Evolutionary conservation across 2,113 vertebrate species (phyloP).

Genomic region (Perccottus glenii): DNA sequence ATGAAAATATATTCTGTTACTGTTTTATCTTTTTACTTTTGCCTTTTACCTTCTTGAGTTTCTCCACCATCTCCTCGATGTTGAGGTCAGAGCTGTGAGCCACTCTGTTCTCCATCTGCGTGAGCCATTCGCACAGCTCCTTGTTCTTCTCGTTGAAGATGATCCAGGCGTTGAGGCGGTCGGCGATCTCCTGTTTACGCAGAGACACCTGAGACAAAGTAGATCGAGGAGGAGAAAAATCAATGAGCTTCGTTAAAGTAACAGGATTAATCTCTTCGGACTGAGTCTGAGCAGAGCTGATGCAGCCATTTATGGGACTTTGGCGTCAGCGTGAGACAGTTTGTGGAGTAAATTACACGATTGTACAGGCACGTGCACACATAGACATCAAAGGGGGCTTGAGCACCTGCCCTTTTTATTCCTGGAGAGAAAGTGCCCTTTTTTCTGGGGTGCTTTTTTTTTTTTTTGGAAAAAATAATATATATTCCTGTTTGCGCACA

Average conservation of each 20-base stretch:
- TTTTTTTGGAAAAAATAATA: too few relatives aligned
- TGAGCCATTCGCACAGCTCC: conserved; percentile 90
- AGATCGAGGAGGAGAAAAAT: neutral
- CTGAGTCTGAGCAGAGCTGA: neutral
- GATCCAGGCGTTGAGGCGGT: conserved; percentile 88
- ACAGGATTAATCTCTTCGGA: neutral
- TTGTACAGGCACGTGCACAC: too few relatives aligned
- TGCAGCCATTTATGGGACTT: neutral
- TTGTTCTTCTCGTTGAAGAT: conserved; percentile 92
- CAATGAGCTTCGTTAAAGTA: neutral
- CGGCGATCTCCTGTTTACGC: conserved; percentile 88
- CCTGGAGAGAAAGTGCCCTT: too few relatives aligned
- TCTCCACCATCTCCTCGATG: conserved; percentile 96
- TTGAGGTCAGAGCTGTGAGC: conserved; percentile 86
- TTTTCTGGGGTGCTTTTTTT: too few relatives aligned
- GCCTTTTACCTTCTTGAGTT: conserved; percentile 89
- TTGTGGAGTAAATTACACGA: too few relatives aligned
- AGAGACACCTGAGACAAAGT: conserved; percentile 82
- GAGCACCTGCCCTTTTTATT: too few relatives aligned
- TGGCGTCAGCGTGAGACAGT: too few relatives aligned
- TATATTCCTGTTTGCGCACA: too few relatives aligned
- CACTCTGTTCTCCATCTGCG: conserved; percentile 92
- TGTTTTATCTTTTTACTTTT: too few relatives aligned
- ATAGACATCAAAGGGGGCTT: too few relatives aligned
- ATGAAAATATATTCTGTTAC: too few relatives aligned